Evolutionary conservation across 2,113 vertebrate species (phyloP).

Genomic region (Malaclemys terrapin): DNA sequence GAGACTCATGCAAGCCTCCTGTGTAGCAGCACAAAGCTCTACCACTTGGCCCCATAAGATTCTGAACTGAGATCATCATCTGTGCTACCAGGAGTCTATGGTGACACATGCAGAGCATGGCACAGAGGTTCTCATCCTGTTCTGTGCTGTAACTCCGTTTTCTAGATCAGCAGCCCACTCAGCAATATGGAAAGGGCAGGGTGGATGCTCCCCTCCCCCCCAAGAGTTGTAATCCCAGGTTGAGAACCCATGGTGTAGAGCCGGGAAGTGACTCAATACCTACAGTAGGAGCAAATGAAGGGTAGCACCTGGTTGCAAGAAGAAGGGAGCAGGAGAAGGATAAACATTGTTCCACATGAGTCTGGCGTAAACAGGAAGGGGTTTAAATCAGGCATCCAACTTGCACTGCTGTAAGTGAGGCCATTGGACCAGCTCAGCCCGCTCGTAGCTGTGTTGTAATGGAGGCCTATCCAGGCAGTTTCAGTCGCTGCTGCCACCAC

Average conservation of each 20-base stretch:
- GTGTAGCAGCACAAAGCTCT: background rate
- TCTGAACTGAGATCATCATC: background rate
- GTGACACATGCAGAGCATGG: background rate
- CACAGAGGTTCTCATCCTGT: background rate
- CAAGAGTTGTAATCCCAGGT: background rate
- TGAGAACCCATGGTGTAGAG: background rate
- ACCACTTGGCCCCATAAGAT: background rate
- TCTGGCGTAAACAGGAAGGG: background rate
- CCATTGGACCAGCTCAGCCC: slow-evolving; percentile 32
- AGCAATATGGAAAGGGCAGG: background rate
- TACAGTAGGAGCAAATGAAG: slow-evolving; percentile 51
- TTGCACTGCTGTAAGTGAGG: background rate
- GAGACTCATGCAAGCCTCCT: background rate
- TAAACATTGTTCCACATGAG: background rate
- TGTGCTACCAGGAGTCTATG: background rate
- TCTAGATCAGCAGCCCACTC: background rate
- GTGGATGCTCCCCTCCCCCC: fast-evolving
- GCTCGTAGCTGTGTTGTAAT: background rate
- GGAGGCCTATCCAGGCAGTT: slow-evolving; percentile 2
- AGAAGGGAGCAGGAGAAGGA: background rate
- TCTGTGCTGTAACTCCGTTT: background rate
- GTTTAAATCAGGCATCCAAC: background rate
- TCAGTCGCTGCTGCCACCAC: fast-evolving
- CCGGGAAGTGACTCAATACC: background rate
- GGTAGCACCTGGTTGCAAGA: background rate